Base-by-base conservation (phyloP, 2,797 vertebrate species). In the Hyperoplus immaculatus region DNA sequence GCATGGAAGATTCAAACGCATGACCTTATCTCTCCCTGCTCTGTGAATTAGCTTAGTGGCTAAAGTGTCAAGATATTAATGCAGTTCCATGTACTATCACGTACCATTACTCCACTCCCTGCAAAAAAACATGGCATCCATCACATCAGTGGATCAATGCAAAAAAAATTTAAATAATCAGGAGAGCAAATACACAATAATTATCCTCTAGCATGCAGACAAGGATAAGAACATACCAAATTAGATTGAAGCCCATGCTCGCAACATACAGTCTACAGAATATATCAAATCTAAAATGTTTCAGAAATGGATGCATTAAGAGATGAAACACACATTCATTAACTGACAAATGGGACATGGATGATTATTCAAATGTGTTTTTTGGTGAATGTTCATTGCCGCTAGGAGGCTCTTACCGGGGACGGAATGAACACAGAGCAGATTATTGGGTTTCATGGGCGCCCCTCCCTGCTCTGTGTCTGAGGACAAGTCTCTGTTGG, bases 401-500 rank as follows among this genome's bases (percentile, higher is more conserved):
- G 69, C 68, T 69, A n/a, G 57, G 66, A 58, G 75, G 46, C 50
- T 81, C 55, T n/a, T 42, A 53, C 54, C 58, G 70, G 77, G 64
- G 59, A 39, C 10, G 45, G 47, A 55, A 57, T 63, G 46, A 83
- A 71, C 77, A 36, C 64, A 61, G 73, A 78, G 29, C 72, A 84
- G 82, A 75, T 81, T 62, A 67, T 57, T 81, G 71, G 62, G 58
- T 73, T 86, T 80, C 70, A 71, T n/a, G 65, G 69, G 60, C 67
- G 59, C 69, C 83, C 84, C 77, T 82, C 82, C 76, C 86, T 80
- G 64, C 51, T 80, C 76, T 68, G 63, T 73, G 69, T 84, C 78
- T 82, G 66, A 89, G 75, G 79, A 89, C 87, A 78, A 81, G 77
- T 87, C 85, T 84, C 81, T 50, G 78, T 55, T 83, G 75, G 82